phyloP scores from a whole-genome alignment of 2,797 vertebrate genomes.

The Caiman crocodilus region DNA sequence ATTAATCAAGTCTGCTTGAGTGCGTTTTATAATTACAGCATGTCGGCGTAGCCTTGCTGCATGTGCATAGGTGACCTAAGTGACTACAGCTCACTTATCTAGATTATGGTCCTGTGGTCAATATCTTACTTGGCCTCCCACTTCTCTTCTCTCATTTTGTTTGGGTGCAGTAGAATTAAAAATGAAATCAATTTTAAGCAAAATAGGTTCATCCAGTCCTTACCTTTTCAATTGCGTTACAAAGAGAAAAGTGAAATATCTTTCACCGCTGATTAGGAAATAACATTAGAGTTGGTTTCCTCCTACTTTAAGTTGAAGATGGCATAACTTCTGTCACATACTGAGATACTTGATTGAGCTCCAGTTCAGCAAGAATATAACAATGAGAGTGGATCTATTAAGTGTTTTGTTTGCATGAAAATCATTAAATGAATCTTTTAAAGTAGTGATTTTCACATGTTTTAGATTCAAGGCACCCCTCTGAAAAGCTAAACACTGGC shows the following conservation, averaged over 20 bases:
- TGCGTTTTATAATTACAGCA: too few species aligned
- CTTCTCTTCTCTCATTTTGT: background rate
- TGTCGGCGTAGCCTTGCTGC: too few species aligned
- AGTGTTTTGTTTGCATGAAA: background rate
- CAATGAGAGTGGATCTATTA: background rate
- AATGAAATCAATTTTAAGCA: background rate
- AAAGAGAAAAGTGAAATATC: too few species aligned
- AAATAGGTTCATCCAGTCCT: background rate
- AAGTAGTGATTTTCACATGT: background rate
- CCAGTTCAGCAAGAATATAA: background rate
- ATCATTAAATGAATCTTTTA: background rate
- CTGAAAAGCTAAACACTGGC: too few species aligned
- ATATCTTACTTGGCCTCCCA: background rate
- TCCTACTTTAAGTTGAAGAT: too few species aligned
- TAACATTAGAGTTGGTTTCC: too few species aligned
- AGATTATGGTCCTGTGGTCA: background rate
- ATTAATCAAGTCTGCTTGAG: too few species aligned
- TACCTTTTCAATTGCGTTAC: too few species aligned
- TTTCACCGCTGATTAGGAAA: too few species aligned
- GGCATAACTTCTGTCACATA: background rate
- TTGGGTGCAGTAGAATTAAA: background rate
- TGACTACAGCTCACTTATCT: background rate
- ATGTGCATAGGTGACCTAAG: too few species aligned
- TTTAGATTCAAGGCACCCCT: too few species aligned
- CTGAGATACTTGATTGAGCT: background rate